Percentiles rank a stretch among this genome's conserved stretches.
These are phyloP conservation scores for Toxotes chatareus DNA, from an alignment of 2,113 vertebrate genomes.

Conservation along the genomic window DNA sequence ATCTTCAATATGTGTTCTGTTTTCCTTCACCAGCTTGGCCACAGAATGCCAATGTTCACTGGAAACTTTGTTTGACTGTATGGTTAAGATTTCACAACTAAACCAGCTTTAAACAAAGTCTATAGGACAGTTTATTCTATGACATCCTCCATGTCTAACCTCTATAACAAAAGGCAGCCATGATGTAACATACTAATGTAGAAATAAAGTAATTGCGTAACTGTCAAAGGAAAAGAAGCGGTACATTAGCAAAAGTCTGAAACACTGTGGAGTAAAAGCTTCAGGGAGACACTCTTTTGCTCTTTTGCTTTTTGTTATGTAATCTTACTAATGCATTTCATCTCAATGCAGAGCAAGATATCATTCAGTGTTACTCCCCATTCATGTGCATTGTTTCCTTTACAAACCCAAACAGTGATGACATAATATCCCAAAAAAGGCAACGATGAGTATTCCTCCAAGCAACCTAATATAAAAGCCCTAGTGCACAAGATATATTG, in stretches of 20 bases:
- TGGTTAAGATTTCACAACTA: background rate
- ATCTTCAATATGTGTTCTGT: background rate
- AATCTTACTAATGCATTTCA: conserved; percentile 50
- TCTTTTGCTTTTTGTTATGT: conserved; percentile 36
- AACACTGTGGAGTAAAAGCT: conserved; percentile 26
- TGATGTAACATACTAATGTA: conserved; percentile 39
- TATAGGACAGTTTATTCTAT: background rate
- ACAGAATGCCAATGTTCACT: background rate
- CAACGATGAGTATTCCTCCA: background rate
- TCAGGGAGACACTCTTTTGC: conserved; percentile 34
- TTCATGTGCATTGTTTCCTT: conserved; percentile 26
- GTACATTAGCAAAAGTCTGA: conserved; percentile 28
- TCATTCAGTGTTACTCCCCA: conserved; percentile 12
- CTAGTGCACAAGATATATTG: background rate
- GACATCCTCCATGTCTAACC: background rate
- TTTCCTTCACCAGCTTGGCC: background rate
- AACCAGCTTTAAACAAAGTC: conserved; percentile 3
- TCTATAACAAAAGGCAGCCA: background rate
- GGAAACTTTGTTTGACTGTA: background rate
- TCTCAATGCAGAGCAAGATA: conserved; percentile 37
- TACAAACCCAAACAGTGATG: conserved; percentile 23
- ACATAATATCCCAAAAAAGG: conserved; percentile 23
- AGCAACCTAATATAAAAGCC: conserved; percentile 9
- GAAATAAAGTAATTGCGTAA: background rate
- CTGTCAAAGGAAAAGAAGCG: background rate